A percentile compares a stretch with the other conserved stretches of the same genome.
Evolutionary conservation across 2,797 vertebrate genomes (phyloP).

Genomic region (Naso thynnoides): DNA sequence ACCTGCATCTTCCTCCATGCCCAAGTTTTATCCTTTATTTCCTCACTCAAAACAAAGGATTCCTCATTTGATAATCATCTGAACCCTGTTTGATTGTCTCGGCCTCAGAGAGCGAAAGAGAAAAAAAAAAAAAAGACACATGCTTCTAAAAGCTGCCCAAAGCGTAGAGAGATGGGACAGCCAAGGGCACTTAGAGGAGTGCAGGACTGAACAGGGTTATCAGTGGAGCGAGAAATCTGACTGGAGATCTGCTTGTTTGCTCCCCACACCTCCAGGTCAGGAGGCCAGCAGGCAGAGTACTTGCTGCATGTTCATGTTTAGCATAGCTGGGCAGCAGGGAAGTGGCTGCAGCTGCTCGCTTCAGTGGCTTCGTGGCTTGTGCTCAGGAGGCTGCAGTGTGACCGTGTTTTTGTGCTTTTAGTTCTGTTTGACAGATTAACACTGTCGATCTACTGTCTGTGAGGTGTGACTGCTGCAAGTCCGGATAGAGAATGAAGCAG

Average conservation of each 20-base stretch:
- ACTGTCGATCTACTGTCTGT: constrained; percentile 19
- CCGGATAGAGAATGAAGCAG: neutral
- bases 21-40: neutral
- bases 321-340: constrained; percentile 26
- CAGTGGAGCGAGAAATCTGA: constrained; percentile 82
- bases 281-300: constrained; percentile 52
- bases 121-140: constrained; percentile 22
- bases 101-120: constrained; percentile 22
- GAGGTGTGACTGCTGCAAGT: constrained; percentile 9
- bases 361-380: constrained; percentile 37
- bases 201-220: constrained; percentile 54
- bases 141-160: constrained; percentile 51
- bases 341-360: constrained; percentile 40
- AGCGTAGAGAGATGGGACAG: constrained; percentile 56
- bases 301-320: constrained; percentile 63
- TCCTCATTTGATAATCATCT: constrained; percentile 55
- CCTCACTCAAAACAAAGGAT: constrained; percentile 31
- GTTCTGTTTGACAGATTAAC: constrained; percentile 53
- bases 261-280: constrained; percentile 74
- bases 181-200: constrained; percentile 78
- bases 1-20: neutral
- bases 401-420: constrained; percentile 30
- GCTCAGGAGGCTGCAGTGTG: constrained; percentile 37
- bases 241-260: constrained; percentile 69
- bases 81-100: constrained; percentile 31